Conservation (phyloP, 2,888 invertebrate genomes). For the Trissolcus brochymenae region DNA sequence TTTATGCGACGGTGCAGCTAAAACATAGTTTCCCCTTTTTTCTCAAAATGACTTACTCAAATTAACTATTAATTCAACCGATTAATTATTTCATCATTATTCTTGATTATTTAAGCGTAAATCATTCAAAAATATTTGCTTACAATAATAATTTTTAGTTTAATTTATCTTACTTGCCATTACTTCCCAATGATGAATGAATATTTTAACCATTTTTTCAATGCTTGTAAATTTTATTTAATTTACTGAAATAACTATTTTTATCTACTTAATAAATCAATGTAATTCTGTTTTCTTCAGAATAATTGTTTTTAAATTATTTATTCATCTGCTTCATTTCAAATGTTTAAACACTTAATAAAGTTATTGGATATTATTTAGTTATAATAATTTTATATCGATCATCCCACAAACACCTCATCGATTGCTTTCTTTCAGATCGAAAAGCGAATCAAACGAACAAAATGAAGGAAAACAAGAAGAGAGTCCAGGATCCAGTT, state of each 20-base stretch:
- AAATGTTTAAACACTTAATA: slow-evolving; percentile 18
- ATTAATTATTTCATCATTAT: too few species aligned
- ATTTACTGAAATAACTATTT: background rate
- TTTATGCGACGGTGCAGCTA: too few species aligned
- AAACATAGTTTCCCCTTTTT: too few species aligned
- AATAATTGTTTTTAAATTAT: slow-evolving; percentile 1
- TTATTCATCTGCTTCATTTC: slow-evolving; percentile 9
- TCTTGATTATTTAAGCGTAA: too few species aligned
- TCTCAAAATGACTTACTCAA: too few species aligned
- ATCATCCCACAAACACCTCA: slow-evolving; percentile 45
- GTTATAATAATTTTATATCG: slow-evolving; percentile 23
- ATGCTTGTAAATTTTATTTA: background rate
- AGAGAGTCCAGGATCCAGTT: slow-evolving; percentile 70
- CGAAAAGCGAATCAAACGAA: slow-evolving; percentile 74
- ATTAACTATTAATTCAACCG: too few species aligned
- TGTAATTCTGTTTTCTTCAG: background rate
- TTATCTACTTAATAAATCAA: background rate
- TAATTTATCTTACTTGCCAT: too few species aligned
- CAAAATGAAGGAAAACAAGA: slow-evolving; percentile 69
- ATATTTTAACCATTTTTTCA: background rate
- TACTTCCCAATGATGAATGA: too few species aligned
- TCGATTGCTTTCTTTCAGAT: slow-evolving; percentile 75
- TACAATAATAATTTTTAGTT: too few species aligned
- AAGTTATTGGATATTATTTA: slow-evolving; percentile 28
- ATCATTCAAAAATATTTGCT: too few species aligned